phyloP scores from a whole-genome alignment of 2,888 invertebrate genomes.

The Drosophila macrothrix region DNA sequence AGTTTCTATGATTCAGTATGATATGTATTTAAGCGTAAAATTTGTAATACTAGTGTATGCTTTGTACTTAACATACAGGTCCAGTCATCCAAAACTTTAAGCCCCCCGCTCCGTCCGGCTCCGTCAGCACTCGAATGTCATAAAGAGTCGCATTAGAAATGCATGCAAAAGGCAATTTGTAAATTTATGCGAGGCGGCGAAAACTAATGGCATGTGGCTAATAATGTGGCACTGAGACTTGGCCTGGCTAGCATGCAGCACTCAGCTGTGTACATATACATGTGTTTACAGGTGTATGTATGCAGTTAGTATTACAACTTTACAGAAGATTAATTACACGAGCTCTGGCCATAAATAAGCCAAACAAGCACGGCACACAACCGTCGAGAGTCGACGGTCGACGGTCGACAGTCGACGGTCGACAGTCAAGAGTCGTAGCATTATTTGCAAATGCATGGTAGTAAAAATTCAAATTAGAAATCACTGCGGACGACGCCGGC shows the following conservation, averaged over 20 bases:
- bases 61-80: constrained; percentile 21
- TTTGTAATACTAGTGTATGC: constrained; percentile 19
- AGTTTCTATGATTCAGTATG: neutral
- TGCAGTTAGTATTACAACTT: constrained; percentile 60
- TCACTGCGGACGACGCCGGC: constrained; percentile 62
- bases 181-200: constrained; percentile 58
- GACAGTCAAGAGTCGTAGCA: constrained; percentile 32
- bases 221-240: constrained; percentile 52
- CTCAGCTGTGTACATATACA: constrained; percentile 16
- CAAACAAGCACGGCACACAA: constrained; percentile 50
- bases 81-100: constrained; percentile 39
- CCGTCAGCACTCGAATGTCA: constrained; percentile 33
- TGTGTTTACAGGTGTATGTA: constrained; percentile 11
- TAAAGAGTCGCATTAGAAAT: constrained; percentile 69
- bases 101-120: neutral
- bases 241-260: constrained; percentile 29
- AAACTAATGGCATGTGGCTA: constrained; percentile 69
- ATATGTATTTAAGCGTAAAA: constrained; percentile 13
- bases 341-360: constrained; percentile 69
- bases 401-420: constrained; percentile 8
- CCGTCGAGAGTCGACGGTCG: constrained; percentile 5
- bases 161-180: constrained; percentile 58
- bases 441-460: constrained; percentile 73
- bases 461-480: constrained; percentile 78
- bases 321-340: constrained; percentile 74